Evolutionary conservation across 2,113 vertebrate species (phyloP), one percentile per base, ranked within the genome.

Genomic region (Pelmatolapia mariae): DNA sequence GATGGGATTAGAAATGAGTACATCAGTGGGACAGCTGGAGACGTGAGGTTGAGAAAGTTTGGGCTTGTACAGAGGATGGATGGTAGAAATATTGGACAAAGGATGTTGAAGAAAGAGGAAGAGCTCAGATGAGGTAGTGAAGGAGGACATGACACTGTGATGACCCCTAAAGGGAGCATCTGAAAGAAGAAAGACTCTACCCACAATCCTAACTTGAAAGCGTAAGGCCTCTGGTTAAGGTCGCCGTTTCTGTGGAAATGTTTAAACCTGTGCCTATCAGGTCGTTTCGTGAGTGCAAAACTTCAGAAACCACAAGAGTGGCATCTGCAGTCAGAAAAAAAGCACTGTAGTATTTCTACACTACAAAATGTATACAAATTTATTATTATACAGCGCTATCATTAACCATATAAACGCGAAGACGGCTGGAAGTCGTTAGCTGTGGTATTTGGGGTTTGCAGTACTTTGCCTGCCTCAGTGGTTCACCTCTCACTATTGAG

Each of bases 221-320:
- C 1, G 1, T 43, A 10, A 73, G 2, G 1, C 22, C 22, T 26
- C 2, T 45, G 68, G 40, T 73, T 24, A 43, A 45, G 38, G 38
- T 73, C 22, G 3, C 22, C 1, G 5, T 73, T 73, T 26, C 40
- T 43, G 22, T 73, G 38, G 68, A 73, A 45, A 73, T 5, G 40
- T 73, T 18, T 45, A 73, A 18, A 45, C 68, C 40, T 45, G 3
- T 45, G 3, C 24, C 24, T 45, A 45, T 43, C 66, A 43, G 66
- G 66, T 71, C 2, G 0, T 24, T 71, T 15, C 1, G n/a, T 24
- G 36, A 40, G 12, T 5, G n/a, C n/a, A 68, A 1, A 18, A 26
- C 13, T 73, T 45, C 66, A 18, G 66, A 73, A 73, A 26, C 66
- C n/a, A 22, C 0, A 38, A 22, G 66, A 43, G 12, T 43, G 0